phyloP scores from a whole-genome alignment of 2,113 vertebrate species.

The Empidonax traillii region DNA sequence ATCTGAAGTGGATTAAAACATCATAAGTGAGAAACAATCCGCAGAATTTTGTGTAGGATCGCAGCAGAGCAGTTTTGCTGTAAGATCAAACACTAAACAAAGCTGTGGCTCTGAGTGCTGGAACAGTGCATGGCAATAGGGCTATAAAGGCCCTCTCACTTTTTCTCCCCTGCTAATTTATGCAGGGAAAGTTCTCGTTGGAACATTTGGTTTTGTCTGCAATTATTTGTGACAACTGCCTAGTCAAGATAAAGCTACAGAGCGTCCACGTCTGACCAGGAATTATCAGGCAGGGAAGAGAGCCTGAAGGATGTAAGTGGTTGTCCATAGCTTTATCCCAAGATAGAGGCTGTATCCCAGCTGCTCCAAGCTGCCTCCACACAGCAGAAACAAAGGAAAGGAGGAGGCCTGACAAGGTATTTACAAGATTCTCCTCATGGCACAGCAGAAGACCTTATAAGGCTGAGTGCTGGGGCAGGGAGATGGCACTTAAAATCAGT shows the following conservation, averaged over 20 bases:
- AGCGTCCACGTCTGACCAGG: fast-evolving
- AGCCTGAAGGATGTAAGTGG: neutral
- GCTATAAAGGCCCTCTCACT: neutral
- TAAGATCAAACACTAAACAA: neutral
- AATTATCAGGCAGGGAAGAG: neutral
- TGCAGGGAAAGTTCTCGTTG: neutral
- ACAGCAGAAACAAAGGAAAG: neutral
- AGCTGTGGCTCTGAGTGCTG: neutral
- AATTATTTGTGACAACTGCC: neutral
- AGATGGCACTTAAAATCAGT: neutral
- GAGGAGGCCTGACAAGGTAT: neutral
- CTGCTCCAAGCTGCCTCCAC: neutral
- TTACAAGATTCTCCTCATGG: neutral
- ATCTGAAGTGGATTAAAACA: neutral
- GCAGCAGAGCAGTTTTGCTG: neutral
- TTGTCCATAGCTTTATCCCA: neutral
- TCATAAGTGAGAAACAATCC: neutral
- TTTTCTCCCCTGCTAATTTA: neutral
- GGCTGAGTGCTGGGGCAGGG: neutral
- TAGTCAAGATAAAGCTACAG: neutral
- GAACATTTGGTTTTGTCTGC: neutral
- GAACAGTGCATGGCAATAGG: neutral
- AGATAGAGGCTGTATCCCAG: neutral
- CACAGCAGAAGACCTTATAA: neutral
- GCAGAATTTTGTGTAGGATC: neutral